phyloP scores from a whole-genome alignment of 2,888 invertebrate genomes.

The Liodrosophila aerea region DNA sequence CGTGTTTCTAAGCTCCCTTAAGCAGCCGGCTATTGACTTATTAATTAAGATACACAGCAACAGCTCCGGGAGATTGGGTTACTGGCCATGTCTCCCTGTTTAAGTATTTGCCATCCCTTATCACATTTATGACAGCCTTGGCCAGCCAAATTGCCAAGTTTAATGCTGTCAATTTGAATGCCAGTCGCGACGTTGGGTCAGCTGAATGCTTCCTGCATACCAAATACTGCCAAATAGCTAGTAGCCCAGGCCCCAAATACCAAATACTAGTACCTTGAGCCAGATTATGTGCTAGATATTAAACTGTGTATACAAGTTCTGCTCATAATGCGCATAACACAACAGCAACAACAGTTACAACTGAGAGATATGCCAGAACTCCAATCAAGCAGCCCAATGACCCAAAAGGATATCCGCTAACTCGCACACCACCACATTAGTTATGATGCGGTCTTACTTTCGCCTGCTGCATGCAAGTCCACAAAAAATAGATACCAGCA shows the following conservation, averaged over 20 bases:
- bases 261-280: constrained; percentile 25
- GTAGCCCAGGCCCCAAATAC: not conserved
- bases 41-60: constrained; percentile 63
- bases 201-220: constrained; percentile 55
- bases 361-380: constrained; percentile 11
- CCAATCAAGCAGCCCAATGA: constrained; percentile 52
- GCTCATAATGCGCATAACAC: constrained; percentile 10
- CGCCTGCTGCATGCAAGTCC: too few relatives aligned
- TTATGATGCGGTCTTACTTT: constrained; percentile 37
- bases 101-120: constrained; percentile 52
- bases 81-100: constrained; percentile 10
- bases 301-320: constrained; percentile 23
- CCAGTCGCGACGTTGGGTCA: constrained; percentile 50
- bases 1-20: constrained; percentile 36
- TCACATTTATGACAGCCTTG: constrained; percentile 69
- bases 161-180: constrained; percentile 70
- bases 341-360: constrained; percentile 12
- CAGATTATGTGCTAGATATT: constrained; percentile 44
- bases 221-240: constrained; percentile 44
- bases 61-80: constrained; percentile 1
- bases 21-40: constrained; percentile 66
- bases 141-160: constrained; percentile 37
- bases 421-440: constrained; percentile 35
- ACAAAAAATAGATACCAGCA: not conserved
- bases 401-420: constrained; percentile 53